Conservation (phyloP, 2,888 invertebrate species). For the Hemithea aestivaria region DNA sequence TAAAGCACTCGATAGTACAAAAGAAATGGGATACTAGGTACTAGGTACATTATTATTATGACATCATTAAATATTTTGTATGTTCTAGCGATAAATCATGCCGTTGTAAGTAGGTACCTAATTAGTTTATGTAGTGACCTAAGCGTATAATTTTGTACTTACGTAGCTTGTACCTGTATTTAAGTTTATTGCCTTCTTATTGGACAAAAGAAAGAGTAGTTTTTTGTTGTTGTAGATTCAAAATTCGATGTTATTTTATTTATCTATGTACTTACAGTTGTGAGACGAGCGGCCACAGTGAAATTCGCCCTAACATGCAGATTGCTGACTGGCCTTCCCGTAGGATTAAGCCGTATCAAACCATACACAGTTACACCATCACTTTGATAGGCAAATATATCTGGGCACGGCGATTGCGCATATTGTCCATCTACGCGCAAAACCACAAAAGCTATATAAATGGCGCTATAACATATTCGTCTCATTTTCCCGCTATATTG, state of each 20-base stretch:
- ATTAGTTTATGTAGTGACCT: too few relatives aligned
- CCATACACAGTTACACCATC: constrained; percentile 48
- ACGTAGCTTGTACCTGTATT: too few relatives aligned
- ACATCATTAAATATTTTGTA: too few relatives aligned
- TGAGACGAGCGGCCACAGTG: constrained; percentile 46
- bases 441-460: constrained; percentile 31
- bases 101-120: too few relatives aligned
- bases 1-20: too few relatives aligned
- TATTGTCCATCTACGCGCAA: constrained; percentile 40
- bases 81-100: too few relatives aligned
- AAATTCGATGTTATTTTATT: neutral
- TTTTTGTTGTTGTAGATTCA: too few relatives aligned
- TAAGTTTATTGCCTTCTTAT: too few relatives aligned
- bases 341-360: constrained; percentile 40
- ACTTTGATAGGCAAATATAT: constrained; percentile 48
- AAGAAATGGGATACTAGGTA: too few relatives aligned
- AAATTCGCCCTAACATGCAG: constrained; percentile 46
- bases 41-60: too few relatives aligned
- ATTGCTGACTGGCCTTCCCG: constrained; percentile 37
- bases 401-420: constrained; percentile 53
- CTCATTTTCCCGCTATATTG: constrained; percentile 29
- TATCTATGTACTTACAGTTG: constrained; percentile 40
- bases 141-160: too few relatives aligned
- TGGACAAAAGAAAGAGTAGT: too few relatives aligned
- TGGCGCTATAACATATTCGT: constrained; percentile 20